Percentiles rank a stretch among this genome's conserved stretches.
phyloP scores from a whole-genome alignment of 1,140 invertebrate genomes.

The Adoxophyes honmai region DNA sequence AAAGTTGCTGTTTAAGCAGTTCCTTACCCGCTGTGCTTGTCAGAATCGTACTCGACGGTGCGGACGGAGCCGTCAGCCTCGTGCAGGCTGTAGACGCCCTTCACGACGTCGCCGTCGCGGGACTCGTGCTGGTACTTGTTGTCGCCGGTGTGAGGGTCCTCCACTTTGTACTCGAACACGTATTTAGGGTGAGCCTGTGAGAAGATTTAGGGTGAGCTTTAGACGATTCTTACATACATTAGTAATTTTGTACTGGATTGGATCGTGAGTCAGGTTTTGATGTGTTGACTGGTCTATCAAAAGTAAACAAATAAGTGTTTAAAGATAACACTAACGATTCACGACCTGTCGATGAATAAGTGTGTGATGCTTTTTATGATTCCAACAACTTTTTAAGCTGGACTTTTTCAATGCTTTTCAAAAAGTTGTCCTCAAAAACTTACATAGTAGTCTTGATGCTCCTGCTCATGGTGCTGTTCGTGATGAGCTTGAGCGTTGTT shows the following conservation, averaged over 20 bases:
- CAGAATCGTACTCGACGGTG: conserved; percentile 60
- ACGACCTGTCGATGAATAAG: no score
- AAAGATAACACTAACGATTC: no score
- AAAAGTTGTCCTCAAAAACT: neutral
- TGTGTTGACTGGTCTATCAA: no score
- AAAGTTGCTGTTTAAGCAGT: no score
- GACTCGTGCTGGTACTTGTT: conserved; percentile 54
- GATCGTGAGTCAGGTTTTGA: no score
- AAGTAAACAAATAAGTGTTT: no score
- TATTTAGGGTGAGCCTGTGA: conserved; percentile 41
- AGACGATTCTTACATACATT: no score
- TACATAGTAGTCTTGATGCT: conserved; percentile 13
- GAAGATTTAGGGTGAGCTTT: neutral
- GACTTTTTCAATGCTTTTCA: no score
- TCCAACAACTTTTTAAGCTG: no score
- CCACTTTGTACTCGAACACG: conserved; percentile 67
- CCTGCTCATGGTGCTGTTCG: neutral
- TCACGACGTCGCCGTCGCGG: conserved; percentile 62
- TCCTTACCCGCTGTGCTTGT: conserved; percentile 60
- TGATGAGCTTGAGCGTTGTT: neutral
- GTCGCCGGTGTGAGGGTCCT: conserved; percentile 52
- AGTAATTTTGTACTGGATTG: no score
- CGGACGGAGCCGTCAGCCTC: conserved; percentile 65
- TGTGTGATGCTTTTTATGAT: no score
- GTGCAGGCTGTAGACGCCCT: conserved; percentile 70